Conservation (phyloP, 2,113 vertebrate genomes). For the Neofelis nebulosa region DNA sequence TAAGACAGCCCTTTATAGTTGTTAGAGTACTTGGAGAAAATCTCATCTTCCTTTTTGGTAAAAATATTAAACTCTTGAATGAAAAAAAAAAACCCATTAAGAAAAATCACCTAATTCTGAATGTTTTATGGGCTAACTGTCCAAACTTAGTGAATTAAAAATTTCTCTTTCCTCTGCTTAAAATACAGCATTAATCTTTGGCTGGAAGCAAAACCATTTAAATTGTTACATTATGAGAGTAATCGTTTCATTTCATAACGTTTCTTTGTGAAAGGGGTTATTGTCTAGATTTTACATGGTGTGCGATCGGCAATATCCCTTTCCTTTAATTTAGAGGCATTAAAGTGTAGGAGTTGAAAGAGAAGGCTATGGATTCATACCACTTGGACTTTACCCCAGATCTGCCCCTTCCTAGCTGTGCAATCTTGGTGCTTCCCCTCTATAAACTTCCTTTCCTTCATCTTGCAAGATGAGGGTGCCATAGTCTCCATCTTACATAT, state of each 20-base stretch:
- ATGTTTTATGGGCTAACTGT: slow-evolving; percentile 2
- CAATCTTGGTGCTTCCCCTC: not conserved
- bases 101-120: not conserved
- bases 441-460: not conserved
- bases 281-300: slow-evolving; percentile 18
- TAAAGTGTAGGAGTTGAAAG: not conserved
- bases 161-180: slow-evolving; percentile 21
- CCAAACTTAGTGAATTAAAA: slow-evolving; percentile 6
- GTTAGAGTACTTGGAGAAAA: slow-evolving; percentile 51
- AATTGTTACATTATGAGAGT: not conserved
- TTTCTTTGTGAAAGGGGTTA: not conserved
- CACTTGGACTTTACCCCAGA: not conserved
- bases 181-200: slow-evolving; percentile 32
- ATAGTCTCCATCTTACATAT: not conserved
- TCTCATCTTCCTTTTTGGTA: slow-evolving; percentile 52
- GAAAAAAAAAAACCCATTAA: slow-evolving; percentile 40
- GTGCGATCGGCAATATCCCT: not conserved
- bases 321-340: not conserved
- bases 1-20: slow-evolving; percentile 30
- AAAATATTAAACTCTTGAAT: slow-evolving; percentile 44
- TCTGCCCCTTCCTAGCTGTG: not conserved
- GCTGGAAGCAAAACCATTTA: slow-evolving; percentile 12
- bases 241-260: not conserved
- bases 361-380: not conserved
- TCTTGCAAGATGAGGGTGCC: slow-evolving; percentile 33